A percentile compares a stretch with the other conserved stretches of the same genome.
phyloP scores from a whole-genome alignment of 2,797 vertebrate species.

The Typhlichthys subterraneus region DNA sequence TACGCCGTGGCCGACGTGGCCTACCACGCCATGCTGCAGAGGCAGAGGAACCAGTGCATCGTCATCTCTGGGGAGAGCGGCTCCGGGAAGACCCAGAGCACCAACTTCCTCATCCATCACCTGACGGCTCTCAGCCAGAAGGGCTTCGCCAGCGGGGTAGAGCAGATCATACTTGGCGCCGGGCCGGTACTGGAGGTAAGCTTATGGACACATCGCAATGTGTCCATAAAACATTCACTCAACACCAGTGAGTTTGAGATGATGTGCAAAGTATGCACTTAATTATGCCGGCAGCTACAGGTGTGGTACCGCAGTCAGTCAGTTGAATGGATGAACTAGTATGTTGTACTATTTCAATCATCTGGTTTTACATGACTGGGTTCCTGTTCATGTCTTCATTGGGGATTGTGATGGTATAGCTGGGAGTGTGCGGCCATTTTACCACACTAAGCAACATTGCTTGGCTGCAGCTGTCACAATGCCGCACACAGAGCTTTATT shows the following conservation, averaged over 20 bases:
- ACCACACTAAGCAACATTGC: slow-evolving; percentile 49
- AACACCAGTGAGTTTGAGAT: background rate
- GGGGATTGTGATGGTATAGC: slow-evolving; percentile 12
- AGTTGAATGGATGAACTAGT: slow-evolving; percentile 10
- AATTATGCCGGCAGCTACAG: too few relatives aligned
- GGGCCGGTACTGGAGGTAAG: slow-evolving; percentile 97
- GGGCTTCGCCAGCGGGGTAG: slow-evolving; percentile 97
- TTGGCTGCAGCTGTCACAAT: slow-evolving; percentile 36
- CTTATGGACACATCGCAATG: too few relatives aligned
- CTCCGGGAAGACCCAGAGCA: slow-evolving; percentile 98
- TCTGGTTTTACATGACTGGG: too few relatives aligned
- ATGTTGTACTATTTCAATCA: too few relatives aligned
- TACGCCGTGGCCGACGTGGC: slow-evolving; percentile 97
- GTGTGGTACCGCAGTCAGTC: too few relatives aligned
- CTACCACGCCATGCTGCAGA: slow-evolving; percentile 96
- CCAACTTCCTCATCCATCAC: slow-evolving; percentile 98
- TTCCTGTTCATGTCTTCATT: background rate
- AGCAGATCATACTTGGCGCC: slow-evolving; percentile 98
- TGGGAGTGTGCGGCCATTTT: slow-evolving; percentile 21
- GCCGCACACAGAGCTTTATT: slow-evolving; percentile 41
- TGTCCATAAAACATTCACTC: too few relatives aligned
- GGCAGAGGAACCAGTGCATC: slow-evolving; percentile 92
- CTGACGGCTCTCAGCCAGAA: slow-evolving; percentile 98
- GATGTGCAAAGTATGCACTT: background rate
- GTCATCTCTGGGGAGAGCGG: slow-evolving; percentile 98